These are phyloP conservation scores for Sinotaia quadrata DNA, from an alignment of 2,888 invertebrate genomes.

Conservation along the genomic window DNA sequence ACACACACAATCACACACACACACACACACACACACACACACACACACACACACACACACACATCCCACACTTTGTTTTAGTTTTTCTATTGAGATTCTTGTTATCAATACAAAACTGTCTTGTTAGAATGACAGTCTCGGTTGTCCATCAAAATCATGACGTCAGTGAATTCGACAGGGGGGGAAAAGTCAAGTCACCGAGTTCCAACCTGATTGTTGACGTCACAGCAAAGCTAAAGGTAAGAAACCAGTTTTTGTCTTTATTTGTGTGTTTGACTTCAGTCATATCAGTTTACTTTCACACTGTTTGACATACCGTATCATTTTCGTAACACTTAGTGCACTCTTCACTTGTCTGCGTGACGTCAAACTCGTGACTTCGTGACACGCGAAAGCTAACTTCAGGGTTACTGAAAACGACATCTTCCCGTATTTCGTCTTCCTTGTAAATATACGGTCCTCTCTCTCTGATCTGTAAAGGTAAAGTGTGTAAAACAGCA, in stretches of 20 bases:
- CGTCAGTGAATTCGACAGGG: too few species aligned
- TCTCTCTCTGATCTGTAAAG: slow-evolving; percentile 38
- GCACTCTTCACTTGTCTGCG: slow-evolving; percentile 33
- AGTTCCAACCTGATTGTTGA: too few species aligned
- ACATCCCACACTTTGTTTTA: too few species aligned
- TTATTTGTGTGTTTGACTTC: too few species aligned
- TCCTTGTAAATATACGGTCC: slow-evolving; percentile 49
- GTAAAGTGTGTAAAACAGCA: not conserved
- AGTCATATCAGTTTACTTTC: too few species aligned
- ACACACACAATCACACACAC: slow-evolving; percentile 1
- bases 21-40: not conserved
- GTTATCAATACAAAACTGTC: too few species aligned
- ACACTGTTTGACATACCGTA: slow-evolving; percentile 24
- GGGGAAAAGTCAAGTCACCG: too few species aligned
- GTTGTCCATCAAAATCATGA: too few species aligned
- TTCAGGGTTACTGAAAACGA: slow-evolving; percentile 36
- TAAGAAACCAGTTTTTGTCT: too few species aligned
- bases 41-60: not conserved
- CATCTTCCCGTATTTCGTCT: slow-evolving; percentile 34
- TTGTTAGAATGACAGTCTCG: too few species aligned
- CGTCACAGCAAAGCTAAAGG: too few species aligned
- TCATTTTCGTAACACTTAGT: slow-evolving; percentile 21
- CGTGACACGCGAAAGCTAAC: slow-evolving; percentile 35
- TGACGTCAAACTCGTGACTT: slow-evolving; percentile 34
- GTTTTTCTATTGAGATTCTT: too few species aligned